A percentile compares a stretch with the other conserved stretches of the same genome.
Conservation (phyloP, 2,113 vertebrate species). For the Rhinolophus sinicus region DNA sequence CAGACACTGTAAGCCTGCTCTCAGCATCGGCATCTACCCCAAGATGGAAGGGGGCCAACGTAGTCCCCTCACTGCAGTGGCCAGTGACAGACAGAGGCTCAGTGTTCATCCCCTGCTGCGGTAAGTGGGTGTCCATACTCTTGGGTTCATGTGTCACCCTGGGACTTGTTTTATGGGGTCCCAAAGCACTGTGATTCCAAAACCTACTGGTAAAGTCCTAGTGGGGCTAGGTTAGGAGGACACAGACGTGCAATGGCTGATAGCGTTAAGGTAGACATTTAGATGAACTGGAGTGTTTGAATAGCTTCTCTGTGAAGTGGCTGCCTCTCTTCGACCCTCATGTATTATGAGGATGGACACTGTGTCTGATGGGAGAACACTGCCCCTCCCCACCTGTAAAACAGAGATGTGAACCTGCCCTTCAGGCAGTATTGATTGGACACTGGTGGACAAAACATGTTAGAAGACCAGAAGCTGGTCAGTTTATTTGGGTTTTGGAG, state of each 20-base stretch:
- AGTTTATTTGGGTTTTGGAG: neutral
- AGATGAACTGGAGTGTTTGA: neutral
- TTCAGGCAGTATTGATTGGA: neutral
- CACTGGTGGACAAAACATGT: neutral
- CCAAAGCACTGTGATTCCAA: neutral
- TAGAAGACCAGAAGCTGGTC: neutral
- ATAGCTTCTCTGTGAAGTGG: neutral
- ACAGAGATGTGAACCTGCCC: neutral
- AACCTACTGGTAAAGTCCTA: neutral
- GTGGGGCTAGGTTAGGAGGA: neutral
- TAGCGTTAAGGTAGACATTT: neutral
- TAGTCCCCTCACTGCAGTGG: neutral
- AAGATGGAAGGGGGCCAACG: neutral
- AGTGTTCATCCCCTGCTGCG: neutral
- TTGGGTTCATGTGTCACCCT: neutral
- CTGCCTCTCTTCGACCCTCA: neutral
- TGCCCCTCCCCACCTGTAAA: neutral
- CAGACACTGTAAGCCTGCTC: neutral
- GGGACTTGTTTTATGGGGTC: neutral
- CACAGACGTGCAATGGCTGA: neutral
- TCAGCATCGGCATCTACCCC: neutral
- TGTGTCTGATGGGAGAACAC: too few species aligned
- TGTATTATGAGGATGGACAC: neutral
- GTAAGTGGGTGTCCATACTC: neutral
- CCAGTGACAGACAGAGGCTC: neutral